Evolutionary conservation across 2,888 invertebrate genomes (phyloP).

Genomic region (Drosophila suboccidentalis): DNA sequence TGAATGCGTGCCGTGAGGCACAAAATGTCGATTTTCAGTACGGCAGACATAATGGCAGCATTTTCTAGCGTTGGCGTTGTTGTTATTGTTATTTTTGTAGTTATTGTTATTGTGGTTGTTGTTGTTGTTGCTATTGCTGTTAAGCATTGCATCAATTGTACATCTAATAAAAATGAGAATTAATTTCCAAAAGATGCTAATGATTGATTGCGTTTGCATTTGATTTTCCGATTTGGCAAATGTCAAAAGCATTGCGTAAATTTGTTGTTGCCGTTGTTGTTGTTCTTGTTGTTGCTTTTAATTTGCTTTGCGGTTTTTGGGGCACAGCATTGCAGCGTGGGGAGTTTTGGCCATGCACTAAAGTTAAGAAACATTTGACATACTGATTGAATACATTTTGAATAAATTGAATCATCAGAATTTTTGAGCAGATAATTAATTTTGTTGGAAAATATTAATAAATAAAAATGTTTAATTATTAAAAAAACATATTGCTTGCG

Average conservation of each 20-base stretch:
- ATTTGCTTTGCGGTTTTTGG: conserved; percentile 21
- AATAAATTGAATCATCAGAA: conserved; percentile 16
- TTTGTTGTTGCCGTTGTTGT: conserved; percentile 2
- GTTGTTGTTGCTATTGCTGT: conserved; percentile 18
- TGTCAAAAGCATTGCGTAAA: conserved; percentile 69
- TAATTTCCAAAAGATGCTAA: conserved; percentile 75
- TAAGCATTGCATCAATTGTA: conserved; percentile 45
- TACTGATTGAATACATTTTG: conserved; percentile 9
- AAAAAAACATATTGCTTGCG: background rate
- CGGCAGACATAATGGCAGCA: conserved; percentile 79
- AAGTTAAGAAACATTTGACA: conserved; percentile 21
- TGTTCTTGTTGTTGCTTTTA: background rate
- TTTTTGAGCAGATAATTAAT: conserved; percentile 6
- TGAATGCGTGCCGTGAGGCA: conserved; percentile 74
- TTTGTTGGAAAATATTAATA: background rate
- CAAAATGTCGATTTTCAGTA: conserved; percentile 57
- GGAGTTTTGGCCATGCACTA: conserved; percentile 11
- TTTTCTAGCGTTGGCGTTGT: conserved; percentile 64
- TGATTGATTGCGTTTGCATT: conserved; percentile 75
- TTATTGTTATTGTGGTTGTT: conserved; percentile 6
- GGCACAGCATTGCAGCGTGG: conserved; percentile 49
- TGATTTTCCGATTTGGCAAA: conserved; percentile 53
- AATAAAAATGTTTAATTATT: background rate
- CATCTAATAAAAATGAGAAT: conserved; percentile 66
- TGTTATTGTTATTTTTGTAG: conserved; percentile 28